Conservation (phyloP, 2,888 invertebrate genomes). For the Taphrorychus bicolor region DNA sequence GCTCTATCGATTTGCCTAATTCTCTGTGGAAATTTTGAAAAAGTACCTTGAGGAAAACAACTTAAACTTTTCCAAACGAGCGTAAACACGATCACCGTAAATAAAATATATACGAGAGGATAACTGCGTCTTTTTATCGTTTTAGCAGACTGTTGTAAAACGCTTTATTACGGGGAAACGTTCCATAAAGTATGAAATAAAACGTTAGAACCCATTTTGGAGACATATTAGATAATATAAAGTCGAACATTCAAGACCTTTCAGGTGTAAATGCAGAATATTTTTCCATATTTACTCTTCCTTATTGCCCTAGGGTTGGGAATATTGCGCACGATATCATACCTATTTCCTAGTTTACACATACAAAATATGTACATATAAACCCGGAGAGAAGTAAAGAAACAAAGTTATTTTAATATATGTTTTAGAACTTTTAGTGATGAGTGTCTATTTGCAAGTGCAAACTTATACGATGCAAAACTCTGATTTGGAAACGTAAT, state of each 20-base stretch:
- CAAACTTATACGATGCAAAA: no score
- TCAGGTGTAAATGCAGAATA: constrained; percentile 37
- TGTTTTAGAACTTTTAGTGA: no score
- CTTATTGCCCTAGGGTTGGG: background rate
- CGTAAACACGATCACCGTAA: constrained; percentile 32
- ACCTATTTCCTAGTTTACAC: no score
- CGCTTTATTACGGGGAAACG: constrained; percentile 38
- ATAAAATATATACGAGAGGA: constrained; percentile 34
- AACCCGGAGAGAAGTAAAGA: no score
- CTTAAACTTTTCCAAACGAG: constrained; percentile 15
- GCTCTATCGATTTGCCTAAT: background rate
- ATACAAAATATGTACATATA: no score
- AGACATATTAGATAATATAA: constrained; percentile 41
- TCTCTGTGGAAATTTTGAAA: background rate
- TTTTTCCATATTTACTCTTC: constrained; percentile 18
- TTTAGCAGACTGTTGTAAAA: constrained; percentile 39
- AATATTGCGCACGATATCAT: constrained; percentile 4
- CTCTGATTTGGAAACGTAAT: no score
- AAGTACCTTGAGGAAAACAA: constrained; percentile 11
- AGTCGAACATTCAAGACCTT: constrained; percentile 33
- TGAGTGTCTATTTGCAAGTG: no score
- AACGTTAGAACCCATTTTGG: constrained; percentile 36
- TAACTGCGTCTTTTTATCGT: constrained; percentile 36
- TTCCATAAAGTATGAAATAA: constrained; percentile 38
- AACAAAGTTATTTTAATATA: no score